Percentiles rank a stretch among this genome's conserved stretches.
Conservation (phyloP, 2,888 invertebrate species). For the Drosophila testacea region DNA sequence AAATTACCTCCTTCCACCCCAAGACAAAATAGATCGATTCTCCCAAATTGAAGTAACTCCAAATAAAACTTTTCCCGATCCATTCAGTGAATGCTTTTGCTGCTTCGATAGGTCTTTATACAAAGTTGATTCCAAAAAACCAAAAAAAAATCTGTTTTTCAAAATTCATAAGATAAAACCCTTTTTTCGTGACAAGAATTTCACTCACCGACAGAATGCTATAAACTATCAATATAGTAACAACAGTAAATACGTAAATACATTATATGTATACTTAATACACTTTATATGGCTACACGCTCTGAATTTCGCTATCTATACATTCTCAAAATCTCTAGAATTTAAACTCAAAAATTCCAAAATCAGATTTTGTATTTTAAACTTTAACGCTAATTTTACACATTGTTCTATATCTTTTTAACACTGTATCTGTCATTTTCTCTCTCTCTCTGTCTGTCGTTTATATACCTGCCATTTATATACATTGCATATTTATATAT, state of each 20-base stretch:
- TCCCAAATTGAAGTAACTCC: conserved; percentile 15
- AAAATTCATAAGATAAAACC: conserved; percentile 18
- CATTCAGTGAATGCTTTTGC: conserved; percentile 76
- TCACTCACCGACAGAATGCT: conserved; percentile 30
- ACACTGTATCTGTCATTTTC: conserved; percentile 21
- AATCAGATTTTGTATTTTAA: conserved; percentile 3
- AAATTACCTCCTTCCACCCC: background rate
- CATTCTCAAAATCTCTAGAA: conserved; percentile 4
- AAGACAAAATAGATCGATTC: conserved; percentile 1
- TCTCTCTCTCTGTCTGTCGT: conserved; percentile 47
- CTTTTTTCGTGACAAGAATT: conserved; percentile 27
- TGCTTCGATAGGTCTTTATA: conserved; percentile 72
- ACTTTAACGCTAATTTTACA: conserved; percentile 36
- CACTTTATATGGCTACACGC: conserved; percentile 52
- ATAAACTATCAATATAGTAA: conserved; percentile 18
- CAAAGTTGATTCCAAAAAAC: conserved; percentile 10
- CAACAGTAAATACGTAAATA: conserved; percentile 38
- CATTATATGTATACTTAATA: conserved; percentile 17
- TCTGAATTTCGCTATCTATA: conserved; percentile 42
- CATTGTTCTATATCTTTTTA: conserved; percentile 35
- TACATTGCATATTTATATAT: conserved; percentile 66
- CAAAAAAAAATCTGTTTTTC: conserved; percentile 12
- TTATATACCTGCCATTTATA: conserved; percentile 62
- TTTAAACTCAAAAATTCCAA: background rate
- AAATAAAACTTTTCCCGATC: conserved; percentile 23